phyloP scores from a whole-genome alignment of 2,888 invertebrate species.

The Ernsta delagoae region DNA sequence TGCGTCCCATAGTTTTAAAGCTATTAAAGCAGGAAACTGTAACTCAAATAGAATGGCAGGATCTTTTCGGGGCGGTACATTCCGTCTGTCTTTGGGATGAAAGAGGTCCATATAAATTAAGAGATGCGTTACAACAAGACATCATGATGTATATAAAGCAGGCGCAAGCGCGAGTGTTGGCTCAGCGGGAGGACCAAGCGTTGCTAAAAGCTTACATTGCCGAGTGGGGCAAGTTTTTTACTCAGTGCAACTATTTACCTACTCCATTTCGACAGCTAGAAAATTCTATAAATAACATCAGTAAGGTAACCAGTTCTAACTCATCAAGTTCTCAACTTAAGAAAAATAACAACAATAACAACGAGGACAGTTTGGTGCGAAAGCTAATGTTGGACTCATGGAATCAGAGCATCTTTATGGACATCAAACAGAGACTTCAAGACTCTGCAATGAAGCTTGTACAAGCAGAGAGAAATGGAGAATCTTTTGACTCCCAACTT shows the following conservation, averaged over 20 bases:
- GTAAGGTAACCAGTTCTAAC: constrained; percentile 71
- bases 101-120: constrained; percentile 94
- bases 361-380: constrained; percentile 96
- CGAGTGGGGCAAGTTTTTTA: constrained; percentile 99
- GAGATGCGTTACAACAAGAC: constrained; percentile 95
- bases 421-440: constrained; percentile 96
- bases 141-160: constrained; percentile 97
- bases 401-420: constrained; percentile 98
- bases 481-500: constrained; percentile 98
- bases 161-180: constrained; percentile 95
- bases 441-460: constrained; percentile 99
- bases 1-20: constrained; percentile 97
- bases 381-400: constrained; percentile 99
- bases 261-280: constrained; percentile 98
- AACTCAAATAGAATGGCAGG: constrained; percentile 98
- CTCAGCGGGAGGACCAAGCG: constrained; percentile 97
- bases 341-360: constrained; percentile 83
- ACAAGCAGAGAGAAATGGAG: constrained; percentile 98
- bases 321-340: constrained; percentile 69
- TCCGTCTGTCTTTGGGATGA: constrained; percentile 99
- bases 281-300: constrained; percentile 88
- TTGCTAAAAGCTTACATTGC: constrained; percentile 96
- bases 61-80: constrained; percentile 98
- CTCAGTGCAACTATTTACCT: constrained; percentile 98
- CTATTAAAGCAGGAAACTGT: constrained; percentile 97